Evolutionary conservation across 2,113 vertebrate species (phyloP).

Genomic region (Hemibagrus wyckioides): DNA sequence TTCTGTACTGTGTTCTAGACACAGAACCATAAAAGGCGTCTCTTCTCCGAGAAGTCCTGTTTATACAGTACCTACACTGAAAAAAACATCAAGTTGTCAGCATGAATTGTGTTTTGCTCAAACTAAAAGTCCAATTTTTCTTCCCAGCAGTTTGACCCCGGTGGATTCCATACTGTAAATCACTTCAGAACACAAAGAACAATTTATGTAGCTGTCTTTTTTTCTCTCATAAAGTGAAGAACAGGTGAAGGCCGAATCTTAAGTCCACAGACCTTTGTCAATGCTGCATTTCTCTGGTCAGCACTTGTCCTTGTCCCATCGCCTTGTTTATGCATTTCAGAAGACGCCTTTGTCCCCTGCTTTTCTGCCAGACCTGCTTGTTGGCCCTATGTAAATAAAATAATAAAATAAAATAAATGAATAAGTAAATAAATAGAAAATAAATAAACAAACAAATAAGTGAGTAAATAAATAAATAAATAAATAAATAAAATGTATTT

Average conservation of each 20-base stretch:
- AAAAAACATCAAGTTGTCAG: not conserved
- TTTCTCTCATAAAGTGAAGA: slow-evolving; percentile 37
- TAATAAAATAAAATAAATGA: no score
- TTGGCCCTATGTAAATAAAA: no score
- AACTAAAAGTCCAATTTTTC: slow-evolving; percentile 1
- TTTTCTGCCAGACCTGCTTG: not conserved
- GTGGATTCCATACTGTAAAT: not conserved
- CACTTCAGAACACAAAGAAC: slow-evolving; percentile 8
- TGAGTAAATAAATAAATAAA: no score
- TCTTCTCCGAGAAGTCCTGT: not conserved
- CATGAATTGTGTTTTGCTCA: slow-evolving; percentile 7
- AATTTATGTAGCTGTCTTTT: slow-evolving; percentile 52
- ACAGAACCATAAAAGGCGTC: slow-evolving; percentile 2
- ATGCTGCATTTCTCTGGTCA: slow-evolving; percentile 42
- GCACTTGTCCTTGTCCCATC: slow-evolving; percentile 38
- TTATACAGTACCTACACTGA: not conserved
- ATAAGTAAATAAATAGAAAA: no score
- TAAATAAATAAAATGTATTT: no score
- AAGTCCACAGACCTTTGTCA: slow-evolving; percentile 43
- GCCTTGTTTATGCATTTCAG: slow-evolving; percentile 2
- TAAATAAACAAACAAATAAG: no score
- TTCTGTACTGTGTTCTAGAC: not conserved
- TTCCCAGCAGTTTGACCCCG: slow-evolving; percentile 2
- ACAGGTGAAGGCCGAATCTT: slow-evolving; percentile 41
- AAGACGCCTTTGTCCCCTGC: not conserved